These are phyloP conservation scores for Plebejus anna DNA, from an alignment of 2,888 invertebrate genomes.

Conservation along the genomic window DNA sequence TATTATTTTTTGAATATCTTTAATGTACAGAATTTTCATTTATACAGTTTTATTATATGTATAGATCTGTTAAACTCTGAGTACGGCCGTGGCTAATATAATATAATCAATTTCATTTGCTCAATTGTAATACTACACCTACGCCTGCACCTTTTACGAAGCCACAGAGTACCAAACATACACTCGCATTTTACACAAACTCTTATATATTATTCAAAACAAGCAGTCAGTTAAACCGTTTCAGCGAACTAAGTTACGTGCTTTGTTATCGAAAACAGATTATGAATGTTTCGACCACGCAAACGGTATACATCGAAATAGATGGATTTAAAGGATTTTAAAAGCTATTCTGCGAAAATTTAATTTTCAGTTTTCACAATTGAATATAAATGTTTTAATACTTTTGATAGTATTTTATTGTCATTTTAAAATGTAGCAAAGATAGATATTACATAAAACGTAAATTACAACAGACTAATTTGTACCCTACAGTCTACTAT, in stretches of 20 bases:
- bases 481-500: no score
- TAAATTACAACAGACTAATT: no score
- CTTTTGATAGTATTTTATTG: neutral
- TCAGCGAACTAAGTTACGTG: conserved; percentile 2
- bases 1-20: no score
- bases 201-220: neutral
- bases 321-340: neutral
- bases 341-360: neutral
- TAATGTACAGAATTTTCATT: no score
- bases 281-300: conserved; percentile 3
- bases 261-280: conserved; percentile 11
- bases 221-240: neutral
- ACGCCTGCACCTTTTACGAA: neutral
- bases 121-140: neutral
- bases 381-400: neutral
- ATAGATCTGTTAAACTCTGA: no score
- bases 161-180: neutral
- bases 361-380: neutral
- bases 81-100: neutral
- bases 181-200: neutral
- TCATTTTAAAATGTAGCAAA: neutral
- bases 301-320: neutral
- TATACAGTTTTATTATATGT: no score
- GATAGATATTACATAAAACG: neutral
- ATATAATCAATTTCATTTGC: neutral